Evolutionary conservation across 2,797 vertebrate genomes (phyloP), one percentile per base, ranked within the genome.

Genomic region (Melanotaenia parkinsoni): DNA sequence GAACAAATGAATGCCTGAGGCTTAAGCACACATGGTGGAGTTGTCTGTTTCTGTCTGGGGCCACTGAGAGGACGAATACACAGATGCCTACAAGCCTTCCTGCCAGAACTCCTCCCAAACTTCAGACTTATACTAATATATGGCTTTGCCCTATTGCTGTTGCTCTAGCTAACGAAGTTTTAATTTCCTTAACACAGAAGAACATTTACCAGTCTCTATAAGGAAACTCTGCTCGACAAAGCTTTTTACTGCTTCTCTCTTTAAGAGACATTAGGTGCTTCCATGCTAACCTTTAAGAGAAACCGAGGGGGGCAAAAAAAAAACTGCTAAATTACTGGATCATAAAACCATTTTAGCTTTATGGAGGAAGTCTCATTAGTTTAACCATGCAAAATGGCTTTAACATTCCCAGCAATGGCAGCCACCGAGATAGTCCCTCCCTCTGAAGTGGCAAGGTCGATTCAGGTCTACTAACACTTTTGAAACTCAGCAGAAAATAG

Each of bases 331-430:
- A 92, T 89, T 75, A 81, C 84, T 74, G 68, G 83, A 89, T 90
- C 86, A 83, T 88, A 85, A 92, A 90, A 81, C 72, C 82, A 74
- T 89, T 92, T 88, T 86, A 86, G 88, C 83, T 89, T 92, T 89
- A 91, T 87, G 68, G 77, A 73, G 76, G 65, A 88, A 86, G 64
- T 88, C 81, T 90, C 88, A 90, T 92, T 91, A 88, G 80, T 91
- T 89, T 89, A 91, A 93, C 92, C 89, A 85, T 81, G 75, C 63
- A 84, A 89, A 91, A 90, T 90, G 74, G 79, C 78, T 91, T 88
- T 78, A 82, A 88, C 74, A 80, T 79, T 90, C 82, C 76, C 75
- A 68, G 87, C 69, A 74, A 79, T 75, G 82, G 86, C 84, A 82
- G 84, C 73, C 68, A 37, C 70, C 67, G 66, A 77, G 63, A 77